Conservation (phyloP, 2,888 invertebrate genomes). For the Gandaritis pyraliata region DNA sequence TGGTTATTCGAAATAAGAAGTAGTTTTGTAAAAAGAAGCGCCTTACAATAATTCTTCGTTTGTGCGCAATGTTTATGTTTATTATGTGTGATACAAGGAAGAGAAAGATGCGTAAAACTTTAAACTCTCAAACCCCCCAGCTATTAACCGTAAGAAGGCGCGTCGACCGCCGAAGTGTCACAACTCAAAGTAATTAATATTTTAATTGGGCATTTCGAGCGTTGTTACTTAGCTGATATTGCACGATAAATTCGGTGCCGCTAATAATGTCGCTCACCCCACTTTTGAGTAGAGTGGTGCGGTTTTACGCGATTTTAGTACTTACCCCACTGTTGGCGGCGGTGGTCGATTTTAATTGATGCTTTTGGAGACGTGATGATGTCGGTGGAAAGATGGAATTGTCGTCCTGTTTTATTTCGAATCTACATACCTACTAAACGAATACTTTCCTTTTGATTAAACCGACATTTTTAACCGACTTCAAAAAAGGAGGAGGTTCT, state of each 20-base stretch:
- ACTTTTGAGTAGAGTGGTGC: conserved; percentile 57
- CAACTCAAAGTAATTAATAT: conserved; percentile 82
- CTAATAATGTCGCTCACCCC: conserved; percentile 69
- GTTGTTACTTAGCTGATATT: conserved; percentile 79
- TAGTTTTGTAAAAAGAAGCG: neutral
- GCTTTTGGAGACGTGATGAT: conserved; percentile 40
- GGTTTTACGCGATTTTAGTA: conserved; percentile 53
- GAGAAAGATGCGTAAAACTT: conserved; percentile 40
- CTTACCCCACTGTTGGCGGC: conserved; percentile 42
- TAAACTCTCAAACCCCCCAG: conserved; percentile 47
- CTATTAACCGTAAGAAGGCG: conserved; percentile 61
- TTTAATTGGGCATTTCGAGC: conserved; percentile 83
- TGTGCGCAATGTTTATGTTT: conserved; percentile 6
- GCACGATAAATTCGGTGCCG: conserved; percentile 77
- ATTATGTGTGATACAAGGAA: conserved; percentile 23
- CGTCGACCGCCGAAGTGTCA: conserved; percentile 68
- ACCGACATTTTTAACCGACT: too few relatives aligned
- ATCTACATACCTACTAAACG: neutral
- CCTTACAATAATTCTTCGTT: neutral
- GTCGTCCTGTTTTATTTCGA: conserved; percentile 15
- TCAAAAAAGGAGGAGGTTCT: too few relatives aligned
- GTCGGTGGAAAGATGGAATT: conserved; percentile 19
- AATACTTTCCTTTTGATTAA: too few relatives aligned
- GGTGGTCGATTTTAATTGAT: conserved; percentile 45
- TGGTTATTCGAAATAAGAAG: neutral